Conservation (phyloP, 2,113 vertebrate genomes). For the Pelecanoides urinatrix region DNA sequence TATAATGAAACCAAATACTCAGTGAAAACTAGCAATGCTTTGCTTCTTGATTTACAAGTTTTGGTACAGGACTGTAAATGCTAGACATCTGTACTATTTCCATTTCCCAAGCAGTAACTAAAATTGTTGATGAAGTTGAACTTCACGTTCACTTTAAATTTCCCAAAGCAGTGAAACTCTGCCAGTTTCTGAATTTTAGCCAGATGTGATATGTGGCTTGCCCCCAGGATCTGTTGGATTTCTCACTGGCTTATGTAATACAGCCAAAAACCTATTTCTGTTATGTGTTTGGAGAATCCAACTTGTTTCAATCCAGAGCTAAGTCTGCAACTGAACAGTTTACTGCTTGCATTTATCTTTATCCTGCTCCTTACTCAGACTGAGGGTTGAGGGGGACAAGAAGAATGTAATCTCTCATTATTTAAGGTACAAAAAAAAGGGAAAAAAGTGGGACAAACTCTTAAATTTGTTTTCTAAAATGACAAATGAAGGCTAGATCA, state of each 20-base stretch:
- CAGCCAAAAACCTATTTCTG: constrained; percentile 18
- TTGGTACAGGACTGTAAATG: constrained; percentile 32
- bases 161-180: constrained; percentile 51
- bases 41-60: constrained; percentile 49
- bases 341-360: neutral
- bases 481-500: neutral
- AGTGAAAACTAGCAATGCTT: constrained; percentile 10
- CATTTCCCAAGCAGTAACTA: constrained; percentile 45
- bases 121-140: constrained; percentile 60
- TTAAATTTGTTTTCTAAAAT: neutral
- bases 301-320: neutral
- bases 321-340: neutral
- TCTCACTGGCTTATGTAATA: neutral
- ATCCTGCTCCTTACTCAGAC: neutral
- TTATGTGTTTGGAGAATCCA: neutral
- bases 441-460: neutral
- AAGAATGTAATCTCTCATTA: neutral
- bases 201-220: constrained; percentile 50
- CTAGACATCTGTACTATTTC: constrained; percentile 48
- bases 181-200: constrained; percentile 50
- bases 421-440: neutral
- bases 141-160: constrained; percentile 62
- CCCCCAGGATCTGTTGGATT: constrained; percentile 12
- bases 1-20: constrained; percentile 31
- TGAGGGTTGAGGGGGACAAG: neutral